Evolutionary conservation across 2,113 vertebrate species (phyloP).

Genomic region (Nestor notabilis): DNA sequence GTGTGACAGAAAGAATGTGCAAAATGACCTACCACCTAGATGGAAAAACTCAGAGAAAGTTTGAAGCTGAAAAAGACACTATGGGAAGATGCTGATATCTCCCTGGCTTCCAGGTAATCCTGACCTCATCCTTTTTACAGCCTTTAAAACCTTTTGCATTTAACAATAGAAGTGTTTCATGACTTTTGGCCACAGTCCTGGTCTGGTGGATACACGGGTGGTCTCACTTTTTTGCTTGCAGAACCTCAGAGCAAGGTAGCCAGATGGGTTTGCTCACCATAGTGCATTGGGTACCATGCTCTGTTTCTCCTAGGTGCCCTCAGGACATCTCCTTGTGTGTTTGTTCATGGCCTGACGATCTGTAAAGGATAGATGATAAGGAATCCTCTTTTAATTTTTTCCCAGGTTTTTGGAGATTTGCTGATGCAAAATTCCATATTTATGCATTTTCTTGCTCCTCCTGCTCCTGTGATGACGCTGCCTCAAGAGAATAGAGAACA

Average conservation of each 20-base stretch:
- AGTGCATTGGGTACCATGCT: rapidly evolving
- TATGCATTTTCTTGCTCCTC: not conserved
- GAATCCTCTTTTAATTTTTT: not conserved
- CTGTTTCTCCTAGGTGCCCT: not conserved
- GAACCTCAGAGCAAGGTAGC: not conserved
- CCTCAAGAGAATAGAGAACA: not conserved
- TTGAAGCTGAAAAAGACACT: not conserved
- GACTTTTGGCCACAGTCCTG: not conserved
- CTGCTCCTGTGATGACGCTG: not conserved
- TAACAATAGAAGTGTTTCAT: not conserved
- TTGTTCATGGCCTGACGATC: not conserved
- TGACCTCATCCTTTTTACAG: not conserved
- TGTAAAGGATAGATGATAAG: not conserved
- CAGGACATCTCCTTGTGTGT: not conserved
- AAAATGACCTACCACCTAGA: not conserved
- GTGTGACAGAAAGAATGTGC: not conserved
- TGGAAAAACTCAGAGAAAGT: not conserved
- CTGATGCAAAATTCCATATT: not conserved
- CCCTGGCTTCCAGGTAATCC: not conserved
- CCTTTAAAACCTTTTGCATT: not conserved
- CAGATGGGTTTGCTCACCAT: not conserved
- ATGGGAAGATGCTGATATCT: not conserved
- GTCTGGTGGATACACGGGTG: not conserved
- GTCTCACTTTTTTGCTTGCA: not conserved
- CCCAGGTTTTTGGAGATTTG: not conserved